Evolutionary conservation across 1,140 invertebrate species (phyloP), one percentile per base, ranked within the genome.

Genomic region (Maconellicoccus hirsutus): DNA sequence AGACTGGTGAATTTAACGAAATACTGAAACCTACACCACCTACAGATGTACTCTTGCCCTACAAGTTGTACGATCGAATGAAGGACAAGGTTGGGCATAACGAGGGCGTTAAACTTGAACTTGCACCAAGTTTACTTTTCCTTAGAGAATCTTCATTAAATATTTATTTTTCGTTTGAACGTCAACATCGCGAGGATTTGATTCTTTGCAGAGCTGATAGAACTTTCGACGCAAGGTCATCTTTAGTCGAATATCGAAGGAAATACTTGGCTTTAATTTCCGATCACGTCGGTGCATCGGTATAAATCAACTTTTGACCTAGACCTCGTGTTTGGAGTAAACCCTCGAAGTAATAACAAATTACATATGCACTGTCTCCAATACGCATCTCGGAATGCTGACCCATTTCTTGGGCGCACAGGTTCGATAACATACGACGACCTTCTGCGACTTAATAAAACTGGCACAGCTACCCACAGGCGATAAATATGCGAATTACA

Each of bases 401-500:
- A 52, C 42, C 42, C 42, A 52, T 52, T 52, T 52, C 42, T 52
- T 16, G 12, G n/a, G 12, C n/a, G 6, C 12, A 14, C n/a, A 52
- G 42, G 42, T 52, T 52, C 42, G 42, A 52, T 52, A 52, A 52
- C 42, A 8, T 52, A 52, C 42, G 42, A 16, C 42, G 42, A 52
- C 42, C 42, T 52, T 52, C 42, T 52, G 42, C 42, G 42, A 19
- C 42, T 52, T 19, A 52, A 52, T 52, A 52, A 7, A 52, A 52
- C 42, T 52, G 42, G 42, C 42, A 52, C 42, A 52, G n/a, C 42
- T 52, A 52, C 42, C 42, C 42, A 52, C 42, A 14, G 42, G 42
- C 42, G 16, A 52, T 52, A 52, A 52, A 52, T 52, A 52, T 19
- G 42, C 42, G 42, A 52, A 52, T 52, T 52, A 52, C n/a, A 52